Percentiles rank a stretch among this genome's conserved stretches.
Evolutionary conservation across 2,113 vertebrate species (phyloP).

Genomic region (Phainopepla nitens): DNA sequence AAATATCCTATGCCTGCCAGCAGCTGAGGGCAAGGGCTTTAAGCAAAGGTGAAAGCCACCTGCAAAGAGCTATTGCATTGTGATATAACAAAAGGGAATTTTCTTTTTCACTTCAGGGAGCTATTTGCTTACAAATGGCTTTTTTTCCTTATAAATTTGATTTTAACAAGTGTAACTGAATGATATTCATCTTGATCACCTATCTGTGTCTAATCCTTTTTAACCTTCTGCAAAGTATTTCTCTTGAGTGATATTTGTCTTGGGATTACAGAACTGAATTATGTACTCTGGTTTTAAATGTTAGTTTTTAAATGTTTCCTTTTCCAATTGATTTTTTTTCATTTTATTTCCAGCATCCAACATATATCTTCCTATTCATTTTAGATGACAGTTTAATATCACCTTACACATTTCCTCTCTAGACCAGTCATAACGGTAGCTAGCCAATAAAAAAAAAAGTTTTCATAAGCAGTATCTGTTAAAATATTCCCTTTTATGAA

Average conservation of each 20-base stretch:
- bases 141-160: not conserved
- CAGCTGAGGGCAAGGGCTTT: not conserved
- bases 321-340: not conserved
- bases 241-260: not conserved
- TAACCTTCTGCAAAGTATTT: not conserved
- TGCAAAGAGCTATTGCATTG: not conserved
- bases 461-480: not conserved
- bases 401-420: not conserved
- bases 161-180: not conserved
- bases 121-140: not conserved
- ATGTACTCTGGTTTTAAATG: not conserved
- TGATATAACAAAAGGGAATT: not conserved
- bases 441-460: not conserved
- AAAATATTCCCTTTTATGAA: not conserved
- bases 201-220: slow-evolving; percentile 1
- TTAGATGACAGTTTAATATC: slow-evolving; percentile 37
- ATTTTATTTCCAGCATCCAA: not conserved
- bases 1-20: not conserved
- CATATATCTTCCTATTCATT: not conserved
- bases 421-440: slow-evolving; percentile 11
- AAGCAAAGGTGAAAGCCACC: not conserved
- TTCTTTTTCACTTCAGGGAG: not conserved
- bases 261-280: not conserved
- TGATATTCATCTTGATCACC: not conserved
- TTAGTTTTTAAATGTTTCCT: slow-evolving; percentile 26